Evolutionary conservation across 2,113 vertebrate species (phyloP), one percentile per base, ranked within the genome.

Genomic region (Paramisgurnus dabryanus): DNA sequence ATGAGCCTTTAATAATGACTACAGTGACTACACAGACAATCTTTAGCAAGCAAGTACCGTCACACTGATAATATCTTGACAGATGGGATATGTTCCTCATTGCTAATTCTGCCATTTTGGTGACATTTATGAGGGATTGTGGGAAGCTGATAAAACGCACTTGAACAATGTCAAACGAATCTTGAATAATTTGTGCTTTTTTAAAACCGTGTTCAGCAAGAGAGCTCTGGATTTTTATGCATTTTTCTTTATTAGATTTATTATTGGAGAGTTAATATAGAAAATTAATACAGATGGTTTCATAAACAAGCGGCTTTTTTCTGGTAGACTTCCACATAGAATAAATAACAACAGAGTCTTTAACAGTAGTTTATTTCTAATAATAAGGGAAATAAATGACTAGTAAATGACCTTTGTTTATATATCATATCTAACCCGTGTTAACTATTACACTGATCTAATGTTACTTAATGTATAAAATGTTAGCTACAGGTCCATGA

Each of bases 111-210:
- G 41, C 34, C 58, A 53, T 63, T 66, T 55, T 41, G 43, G 43
- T 80, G 68, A 78, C 71, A 75, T 64, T 82, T 78, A n/a, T 78
- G 67, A 82, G 0, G 0, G 57, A 63, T 75, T 50, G 58, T 11
- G 72, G 18, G 18, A 63, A 75, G 72, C 43, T 49, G 43, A 17
- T 49, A 8, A 64, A 57, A 61, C 4, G 5, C 55, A 10, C 11
- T 61, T 8, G 58, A 75, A 75, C 18, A 45, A 64, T 64, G 58
- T 74, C 55, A 34, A 34, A 18, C n/a, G 61, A 74, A 61, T 74
- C n/a, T 22, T 45, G 71, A 74, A 34, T 74, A 74, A 74, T 74
- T 47, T 5, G 18, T 61, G 55, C 17, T 74, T 73, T 60, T 22
- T 11, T 22, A 7, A 60, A 60, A 40, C 47, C 9, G 18, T 4